Evolutionary conservation across 2,113 vertebrate genomes (phyloP), one percentile per base, ranked within the genome.

Genomic region (Arothron firmamentum): DNA sequence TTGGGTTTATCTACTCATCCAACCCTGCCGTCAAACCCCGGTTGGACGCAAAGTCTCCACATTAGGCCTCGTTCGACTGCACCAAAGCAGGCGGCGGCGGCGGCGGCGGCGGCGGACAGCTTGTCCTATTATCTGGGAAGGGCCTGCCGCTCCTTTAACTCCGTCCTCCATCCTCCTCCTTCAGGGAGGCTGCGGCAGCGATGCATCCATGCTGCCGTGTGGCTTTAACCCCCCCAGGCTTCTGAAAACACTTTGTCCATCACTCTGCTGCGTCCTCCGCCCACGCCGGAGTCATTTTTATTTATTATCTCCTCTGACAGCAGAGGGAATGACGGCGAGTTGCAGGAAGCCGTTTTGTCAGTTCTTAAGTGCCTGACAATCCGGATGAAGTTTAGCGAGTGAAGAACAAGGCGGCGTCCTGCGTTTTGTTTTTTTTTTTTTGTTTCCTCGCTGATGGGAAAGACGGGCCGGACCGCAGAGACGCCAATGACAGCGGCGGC

Each of bases 331-430:
- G 77, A 78, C 51, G 67, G 73, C 65, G 76, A 75, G 77, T 78
- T 70, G 41, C 73, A 75, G 79, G 80, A 86, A 85, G 70, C 75
- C 75, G 71, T 86, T 90, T 89, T 88, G 90, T 90, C 87, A 88
- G 60, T 90, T 88, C 75, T 79, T 86, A 90, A 90, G 83, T 72
- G 84, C 85, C 78, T 91, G 90, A 90, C 89, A 86, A 82, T 75
- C 62, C 42, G 70, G 83, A 84, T 85, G 83, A 89, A 87, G 87
- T 90, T 90, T 75, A 79, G 81, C 77, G 67, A 74, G 79, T 51
- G 62, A 74, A 65, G 77, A 86, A 86, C 72, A 81, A 74, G 83
- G 84, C 75, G 73, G 64, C 75, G 25, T 69, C 45, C n/a, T 34
- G 0, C 41, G 62, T 61, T 48, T 74, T 62, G 42, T 68, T 69